Percentiles rank a stretch among this genome's conserved stretches.
Conservation (phyloP, 2,888 invertebrate species). For the Trachelus troglodyta region DNA sequence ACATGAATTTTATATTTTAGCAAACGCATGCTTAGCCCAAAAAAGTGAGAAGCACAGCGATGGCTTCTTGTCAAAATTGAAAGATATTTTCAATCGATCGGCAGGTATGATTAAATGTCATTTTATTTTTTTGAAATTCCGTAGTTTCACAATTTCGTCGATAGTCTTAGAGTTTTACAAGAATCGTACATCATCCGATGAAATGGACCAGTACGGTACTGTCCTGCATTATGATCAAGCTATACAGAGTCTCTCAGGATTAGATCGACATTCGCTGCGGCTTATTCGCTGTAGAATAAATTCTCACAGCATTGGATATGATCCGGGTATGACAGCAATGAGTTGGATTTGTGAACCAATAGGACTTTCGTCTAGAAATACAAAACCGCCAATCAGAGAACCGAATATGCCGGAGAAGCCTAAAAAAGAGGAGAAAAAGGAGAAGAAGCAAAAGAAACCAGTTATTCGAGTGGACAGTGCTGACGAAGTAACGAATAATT, state of each 20-base stretch:
- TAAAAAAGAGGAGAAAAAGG: conserved; percentile 37
- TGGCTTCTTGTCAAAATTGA: conserved; percentile 43
- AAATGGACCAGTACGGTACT: not conserved
- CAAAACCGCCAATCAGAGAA: conserved; percentile 47
- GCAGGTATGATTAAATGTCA: conserved; percentile 8
- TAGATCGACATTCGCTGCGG: not conserved
- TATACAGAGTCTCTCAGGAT: not conserved
- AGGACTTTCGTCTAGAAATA: conserved; percentile 23
- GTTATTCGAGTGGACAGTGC: conserved; percentile 34
- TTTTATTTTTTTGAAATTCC: not conserved
- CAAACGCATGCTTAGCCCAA: not conserved
- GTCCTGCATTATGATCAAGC: not conserved
- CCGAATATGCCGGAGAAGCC: conserved; percentile 44
- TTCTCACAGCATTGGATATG: not conserved
- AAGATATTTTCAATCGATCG: conserved; percentile 36
- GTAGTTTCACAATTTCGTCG: not conserved
- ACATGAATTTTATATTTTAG: not conserved
- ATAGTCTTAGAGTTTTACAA: not conserved
- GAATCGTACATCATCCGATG: not conserved
- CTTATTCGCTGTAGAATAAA: not conserved
- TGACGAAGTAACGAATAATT: not conserved
- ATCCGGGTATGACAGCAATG: not conserved
- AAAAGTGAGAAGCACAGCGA: conserved; percentile 17
- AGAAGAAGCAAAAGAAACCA: conserved; percentile 42
- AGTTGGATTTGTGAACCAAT: not conserved